A percentile compares a stretch with the other conserved stretches of the same genome.
Evolutionary conservation across 2,888 invertebrate species (phyloP).

Genomic region (Noctua janthe): DNA sequence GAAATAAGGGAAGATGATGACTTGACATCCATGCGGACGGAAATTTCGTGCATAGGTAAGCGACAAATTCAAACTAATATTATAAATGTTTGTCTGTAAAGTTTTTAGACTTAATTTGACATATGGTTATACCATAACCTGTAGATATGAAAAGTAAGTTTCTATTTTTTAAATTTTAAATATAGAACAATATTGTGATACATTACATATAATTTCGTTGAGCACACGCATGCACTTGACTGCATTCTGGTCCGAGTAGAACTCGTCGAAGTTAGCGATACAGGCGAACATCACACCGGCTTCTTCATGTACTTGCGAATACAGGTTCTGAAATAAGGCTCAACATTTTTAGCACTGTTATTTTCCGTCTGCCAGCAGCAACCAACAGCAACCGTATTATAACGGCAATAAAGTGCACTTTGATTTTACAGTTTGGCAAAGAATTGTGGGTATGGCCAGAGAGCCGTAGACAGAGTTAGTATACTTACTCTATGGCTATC

Average conservation of each 20-base stretch:
- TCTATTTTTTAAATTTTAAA: not conserved
- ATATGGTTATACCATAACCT: too few species aligned
- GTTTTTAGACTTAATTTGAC: not conserved
- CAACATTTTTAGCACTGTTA: not conserved
- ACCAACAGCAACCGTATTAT: not conserved
- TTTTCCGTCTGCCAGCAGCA: not conserved
- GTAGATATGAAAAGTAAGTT: not conserved
- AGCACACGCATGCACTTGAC: constrained; percentile 99
- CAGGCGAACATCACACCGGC: constrained; percentile 99
- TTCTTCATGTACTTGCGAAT: constrained; percentile 95
- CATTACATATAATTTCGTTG: constrained; percentile 98
- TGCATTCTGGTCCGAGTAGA: constrained; percentile 99
- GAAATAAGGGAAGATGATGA: too few species aligned
- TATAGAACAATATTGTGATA: constrained; percentile 60
- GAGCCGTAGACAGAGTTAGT: not conserved
- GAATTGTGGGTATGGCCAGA: not conserved
- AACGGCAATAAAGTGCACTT: too few species aligned
- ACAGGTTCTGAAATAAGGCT: constrained; percentile 91
- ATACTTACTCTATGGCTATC: not conserved
- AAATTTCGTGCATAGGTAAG: too few species aligned
- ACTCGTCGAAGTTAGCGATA: constrained; percentile 99
- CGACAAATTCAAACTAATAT: too few species aligned
- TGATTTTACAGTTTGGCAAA: too few species aligned
- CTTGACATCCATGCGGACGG: too few species aligned
- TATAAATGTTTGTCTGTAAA: not conserved